These are phyloP conservation scores for rabbit (Oryctolagus cuniculus) DNA, from an alignment of 2,113 vertebrate species.

Conservation along the genomic window mOryCun1.1 NC_091433.1:197091501-197092000, in stretches of 20 bases:
- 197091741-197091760: constrained; percentile 87
- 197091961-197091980: constrained; percentile 66
- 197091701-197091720: constrained; percentile 57
- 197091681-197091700: constrained; percentile 81
- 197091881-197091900: constrained; percentile 82
- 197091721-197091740: constrained; percentile 86
- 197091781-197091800: constrained; percentile 86
- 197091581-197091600: neutral
- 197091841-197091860: constrained; percentile 87
- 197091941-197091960: constrained; percentile 69
- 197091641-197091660: constrained; percentile 6
- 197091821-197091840: constrained; percentile 83
- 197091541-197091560: neutral
- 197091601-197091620: constrained; percentile 26
- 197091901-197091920: constrained; percentile 81
- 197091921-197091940: constrained; percentile 75
- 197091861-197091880: constrained; percentile 89
- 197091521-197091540: neutral
- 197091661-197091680: constrained; percentile 71
- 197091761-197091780: constrained; percentile 86
- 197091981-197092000: constrained; percentile 45
- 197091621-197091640: neutral
- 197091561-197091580: neutral
- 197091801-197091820: constrained; percentile 86
- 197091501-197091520: neutral